Conservation (phyloP, 2,888 invertebrate genomes). For the Calephelis perditalis region DNA sequence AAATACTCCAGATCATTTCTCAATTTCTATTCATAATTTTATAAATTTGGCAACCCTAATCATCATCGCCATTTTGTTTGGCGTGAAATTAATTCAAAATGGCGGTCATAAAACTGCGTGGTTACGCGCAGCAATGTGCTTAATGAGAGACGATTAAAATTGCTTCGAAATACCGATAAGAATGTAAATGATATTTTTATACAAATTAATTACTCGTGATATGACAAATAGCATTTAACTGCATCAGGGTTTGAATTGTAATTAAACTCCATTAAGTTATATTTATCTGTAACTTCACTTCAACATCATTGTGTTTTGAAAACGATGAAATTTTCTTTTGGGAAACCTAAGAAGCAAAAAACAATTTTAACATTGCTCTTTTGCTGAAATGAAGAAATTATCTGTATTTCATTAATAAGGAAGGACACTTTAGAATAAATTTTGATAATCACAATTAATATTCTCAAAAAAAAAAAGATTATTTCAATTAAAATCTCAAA, state of each 20-base stretch:
- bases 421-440: too few relatives aligned
- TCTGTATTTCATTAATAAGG: too few relatives aligned
- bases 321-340: too few relatives aligned
- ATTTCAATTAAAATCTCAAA: too few relatives aligned
- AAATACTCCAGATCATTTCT: too few relatives aligned
- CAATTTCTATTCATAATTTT: neutral
- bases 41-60: constrained; percentile 1
- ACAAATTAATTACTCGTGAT: constrained; percentile 24
- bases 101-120: constrained; percentile 58
- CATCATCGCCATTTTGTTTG: constrained; percentile 58
- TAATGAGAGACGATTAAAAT: constrained; percentile 72
- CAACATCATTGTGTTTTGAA: too few relatives aligned
- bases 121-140: constrained; percentile 61
- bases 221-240: constrained; percentile 13
- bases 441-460: too few relatives aligned
- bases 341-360: too few relatives aligned
- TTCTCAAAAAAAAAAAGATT: too few relatives aligned
- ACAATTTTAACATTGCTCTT: too few relatives aligned
- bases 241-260: constrained; percentile 6
- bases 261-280: constrained; percentile 8
- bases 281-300: neutral
- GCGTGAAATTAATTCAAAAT: constrained; percentile 71
- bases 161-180: constrained; percentile 52
- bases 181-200: constrained; percentile 52
- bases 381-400: too few relatives aligned